Evolutionary conservation across 2,888 invertebrate species (phyloP).

Genomic region (Microctonus hyperodae): DNA sequence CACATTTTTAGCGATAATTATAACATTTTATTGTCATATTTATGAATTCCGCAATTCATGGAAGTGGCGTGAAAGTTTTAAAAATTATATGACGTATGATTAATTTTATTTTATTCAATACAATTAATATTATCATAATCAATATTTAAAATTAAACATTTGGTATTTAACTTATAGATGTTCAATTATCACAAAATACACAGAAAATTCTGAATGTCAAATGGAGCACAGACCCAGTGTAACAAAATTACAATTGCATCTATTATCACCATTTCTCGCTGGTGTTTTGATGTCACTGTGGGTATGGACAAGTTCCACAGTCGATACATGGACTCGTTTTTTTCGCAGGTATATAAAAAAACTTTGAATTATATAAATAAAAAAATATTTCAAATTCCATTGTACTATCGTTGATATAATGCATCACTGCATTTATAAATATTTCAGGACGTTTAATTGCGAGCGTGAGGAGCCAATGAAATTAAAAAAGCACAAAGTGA

Average conservation of each 20-base stretch:
- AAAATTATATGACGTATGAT: slow-evolving; percentile 84
- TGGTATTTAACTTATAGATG: slow-evolving; percentile 60
- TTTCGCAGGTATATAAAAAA: slow-evolving; percentile 72
- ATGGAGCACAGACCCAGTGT: slow-evolving; percentile 79
- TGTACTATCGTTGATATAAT: neutral
- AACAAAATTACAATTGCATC: slow-evolving; percentile 81
- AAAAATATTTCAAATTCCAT: too few relatives aligned
- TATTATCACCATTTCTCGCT: slow-evolving; percentile 82
- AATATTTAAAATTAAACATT: too few relatives aligned
- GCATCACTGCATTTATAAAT: neutral
- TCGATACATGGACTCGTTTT: slow-evolving; percentile 86
- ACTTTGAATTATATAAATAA: slow-evolving; percentile 15
- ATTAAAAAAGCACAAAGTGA: slow-evolving; percentile 86
- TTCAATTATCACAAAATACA: slow-evolving; percentile 57
- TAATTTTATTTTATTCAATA: neutral
- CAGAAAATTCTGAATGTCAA: slow-evolving; percentile 68
- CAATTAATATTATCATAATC: too few relatives aligned
- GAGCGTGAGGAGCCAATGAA: slow-evolving; percentile 74
- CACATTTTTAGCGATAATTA: slow-evolving; percentile 78
- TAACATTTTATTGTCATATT: slow-evolving; percentile 83
- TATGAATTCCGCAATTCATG: slow-evolving; percentile 80
- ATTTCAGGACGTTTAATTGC: slow-evolving; percentile 74
- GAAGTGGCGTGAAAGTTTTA: slow-evolving; percentile 79
- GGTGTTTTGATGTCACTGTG: slow-evolving; percentile 92
- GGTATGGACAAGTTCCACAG: slow-evolving; percentile 90